Evolutionary conservation across 1,140 invertebrate species (phyloP).

Genomic region (Lepidurus arcticus): DNA sequence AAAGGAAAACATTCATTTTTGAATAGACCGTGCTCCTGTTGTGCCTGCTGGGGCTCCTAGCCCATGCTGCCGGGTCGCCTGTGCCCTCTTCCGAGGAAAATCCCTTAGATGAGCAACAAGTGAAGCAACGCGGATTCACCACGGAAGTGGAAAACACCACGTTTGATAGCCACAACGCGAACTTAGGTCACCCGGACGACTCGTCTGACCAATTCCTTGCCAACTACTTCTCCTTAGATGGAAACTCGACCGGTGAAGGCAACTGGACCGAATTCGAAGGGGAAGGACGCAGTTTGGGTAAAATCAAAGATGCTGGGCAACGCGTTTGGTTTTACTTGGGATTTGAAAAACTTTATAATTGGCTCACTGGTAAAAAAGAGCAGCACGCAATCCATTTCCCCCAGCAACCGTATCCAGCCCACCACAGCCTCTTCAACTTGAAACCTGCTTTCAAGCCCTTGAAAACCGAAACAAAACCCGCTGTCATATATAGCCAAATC

Average conservation of each 20-base stretch:
- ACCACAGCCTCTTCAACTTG: not conserved
- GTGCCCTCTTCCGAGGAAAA: not conserved
- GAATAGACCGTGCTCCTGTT: not conserved
- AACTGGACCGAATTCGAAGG: not conserved
- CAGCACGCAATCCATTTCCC: not conserved
- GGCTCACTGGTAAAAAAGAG: constrained; percentile 2
- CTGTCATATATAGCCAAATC: not conserved
- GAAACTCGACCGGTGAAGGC: not conserved
- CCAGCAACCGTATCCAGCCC: not conserved
- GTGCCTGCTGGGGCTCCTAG: not conserved
- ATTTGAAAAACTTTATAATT: constrained; percentile 2
- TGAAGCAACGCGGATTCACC: not conserved
- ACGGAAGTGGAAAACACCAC: not conserved
- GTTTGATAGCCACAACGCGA: not conserved
- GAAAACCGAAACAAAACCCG: not conserved
- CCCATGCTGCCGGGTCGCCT: not conserved
- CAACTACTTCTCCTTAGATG: not conserved
- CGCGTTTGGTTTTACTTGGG: not conserved
- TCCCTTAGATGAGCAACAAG: not conserved
- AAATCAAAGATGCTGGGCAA: constrained; percentile 15
- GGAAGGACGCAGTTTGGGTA: not conserved
- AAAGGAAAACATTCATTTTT: no score
- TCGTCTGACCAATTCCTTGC: not conserved
- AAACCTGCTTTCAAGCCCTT: not conserved
- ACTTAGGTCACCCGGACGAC: not conserved